Evolutionary conservation across 1,140 invertebrate genomes (phyloP), one percentile per base, ranked within the genome.

Genomic region (Leptestheria dahalacensis): DNA sequence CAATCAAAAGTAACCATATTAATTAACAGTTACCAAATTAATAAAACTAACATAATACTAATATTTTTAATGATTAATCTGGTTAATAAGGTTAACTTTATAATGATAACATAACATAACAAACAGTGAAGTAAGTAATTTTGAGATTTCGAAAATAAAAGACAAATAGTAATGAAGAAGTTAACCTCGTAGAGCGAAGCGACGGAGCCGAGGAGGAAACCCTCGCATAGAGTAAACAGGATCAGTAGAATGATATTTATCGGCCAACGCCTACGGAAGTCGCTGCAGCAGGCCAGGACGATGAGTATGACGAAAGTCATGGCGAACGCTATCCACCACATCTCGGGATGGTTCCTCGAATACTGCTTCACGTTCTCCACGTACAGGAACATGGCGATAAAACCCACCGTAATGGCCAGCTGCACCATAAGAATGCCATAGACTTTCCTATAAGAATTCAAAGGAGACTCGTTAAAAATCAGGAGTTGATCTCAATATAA

Each of bases 151-250:
- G 20, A 48, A 51, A 59, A 47, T 26, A 12, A 18, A 60, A 52
- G 50, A 23, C 57, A 24, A 57, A 48, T 15, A 1, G n/a, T 59
- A 41, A 61, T 48, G 9, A 21, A n/a, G n/a, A n/a, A n/a, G n/a
- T n/a, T n/a, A n/a, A 53, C 56, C 41, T 57, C 21, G 20, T 53
- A 64, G 4, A 51, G 33, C 3, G 56, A 53, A 3, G 55, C 48
- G 2, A 78, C 73, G 48, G 80, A 75, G 1, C 82, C 87, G 28
- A 93, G 71, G 26, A 92, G 67, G 66, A 91, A 86, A 24, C 80
- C 79, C 76, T 92, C 80, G 1, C 84, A 85, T 0, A 82, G 9
- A 15, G 61, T 57, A 49, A 79, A 80, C 0, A 75, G 57, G 10
- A 66, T 66, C 1, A 80, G 67, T 25, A 77, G 67, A 57, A 80